These are phyloP conservation scores for Elanoides forficatus DNA, from an alignment of 2,113 vertebrate genomes.

Conservation along the genomic window DNA sequence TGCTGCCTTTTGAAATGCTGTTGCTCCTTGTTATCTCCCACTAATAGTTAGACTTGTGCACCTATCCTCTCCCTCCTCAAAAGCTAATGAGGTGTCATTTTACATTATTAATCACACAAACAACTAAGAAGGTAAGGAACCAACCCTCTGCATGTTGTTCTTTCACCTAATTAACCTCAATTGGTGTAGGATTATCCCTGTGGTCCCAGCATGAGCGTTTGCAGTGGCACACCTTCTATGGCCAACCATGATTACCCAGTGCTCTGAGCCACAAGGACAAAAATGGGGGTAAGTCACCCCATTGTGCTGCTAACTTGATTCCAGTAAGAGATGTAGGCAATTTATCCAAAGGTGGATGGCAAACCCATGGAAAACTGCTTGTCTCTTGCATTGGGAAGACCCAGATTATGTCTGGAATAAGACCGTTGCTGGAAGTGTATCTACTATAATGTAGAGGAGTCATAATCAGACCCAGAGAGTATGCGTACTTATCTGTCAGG, in stretches of 20 bases:
- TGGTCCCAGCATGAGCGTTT: background rate
- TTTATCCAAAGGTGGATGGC: background rate
- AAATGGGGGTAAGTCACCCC: background rate
- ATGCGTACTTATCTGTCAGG: background rate
- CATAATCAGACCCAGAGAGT: background rate
- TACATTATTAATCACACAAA: background rate
- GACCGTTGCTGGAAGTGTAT: background rate
- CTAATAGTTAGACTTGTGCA: background rate
- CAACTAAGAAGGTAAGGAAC: background rate
- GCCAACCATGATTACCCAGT: background rate
- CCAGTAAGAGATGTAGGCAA: background rate
- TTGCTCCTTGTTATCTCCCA: background rate
- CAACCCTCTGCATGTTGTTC: background rate
- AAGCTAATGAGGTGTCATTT: background rate
- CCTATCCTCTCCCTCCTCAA: background rate
- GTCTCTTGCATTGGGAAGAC: background rate
- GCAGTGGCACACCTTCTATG: background rate
- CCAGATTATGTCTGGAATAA: background rate
- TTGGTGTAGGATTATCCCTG: background rate
- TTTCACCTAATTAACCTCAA: background rate
- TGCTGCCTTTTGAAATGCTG: background rate
- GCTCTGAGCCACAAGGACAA: background rate
- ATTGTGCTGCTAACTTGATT: background rate
- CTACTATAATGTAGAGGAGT: rapidly evolving
- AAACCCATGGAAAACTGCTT: background rate